These are phyloP conservation scores for Propithecus coquereli DNA, from an alignment of 2,113 vertebrate species.

Conservation along the genomic window DNA sequence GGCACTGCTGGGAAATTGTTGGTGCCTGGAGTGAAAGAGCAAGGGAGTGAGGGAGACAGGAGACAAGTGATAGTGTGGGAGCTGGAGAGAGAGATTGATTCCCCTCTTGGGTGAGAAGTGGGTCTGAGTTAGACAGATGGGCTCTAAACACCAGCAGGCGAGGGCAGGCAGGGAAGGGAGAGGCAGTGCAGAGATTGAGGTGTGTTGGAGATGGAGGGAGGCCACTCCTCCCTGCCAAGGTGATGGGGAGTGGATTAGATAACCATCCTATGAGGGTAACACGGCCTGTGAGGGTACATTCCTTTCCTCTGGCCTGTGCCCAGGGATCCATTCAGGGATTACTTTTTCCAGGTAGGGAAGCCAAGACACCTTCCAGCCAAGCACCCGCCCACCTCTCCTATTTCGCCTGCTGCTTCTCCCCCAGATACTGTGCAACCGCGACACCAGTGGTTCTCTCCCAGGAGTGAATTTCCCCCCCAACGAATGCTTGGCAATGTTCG, in stretches of 20 bases:
- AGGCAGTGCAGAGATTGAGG: slow-evolving; percentile 83
- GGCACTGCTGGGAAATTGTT: slow-evolving; percentile 73
- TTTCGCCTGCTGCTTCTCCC: neutral
- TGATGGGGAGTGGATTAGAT: slow-evolving; percentile 69
- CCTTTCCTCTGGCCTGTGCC: neutral
- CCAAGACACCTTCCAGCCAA: neutral
- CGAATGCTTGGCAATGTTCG: neutral
- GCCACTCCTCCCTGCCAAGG: slow-evolving; percentile 78
- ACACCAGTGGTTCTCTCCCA: neutral
- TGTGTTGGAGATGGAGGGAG: slow-evolving; percentile 81
- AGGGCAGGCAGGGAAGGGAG: slow-evolving; percentile 82
- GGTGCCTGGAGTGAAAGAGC: slow-evolving; percentile 52
- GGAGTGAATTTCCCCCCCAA: neutral
- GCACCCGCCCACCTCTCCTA: neutral
- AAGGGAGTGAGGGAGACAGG: slow-evolving; percentile 37
- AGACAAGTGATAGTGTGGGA: slow-evolving; percentile 29
- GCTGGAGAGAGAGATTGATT: slow-evolving; percentile 72
- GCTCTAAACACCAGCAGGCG: slow-evolving; percentile 83
- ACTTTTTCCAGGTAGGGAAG: neutral
- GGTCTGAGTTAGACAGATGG: slow-evolving; percentile 86
- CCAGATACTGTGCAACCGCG: neutral
- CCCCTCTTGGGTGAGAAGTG: slow-evolving; percentile 78
- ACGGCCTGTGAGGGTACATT: slow-evolving; percentile 49
- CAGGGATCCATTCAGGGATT: neutral
- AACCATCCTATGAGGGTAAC: slow-evolving; percentile 1